Base-by-base conservation (phyloP, 2,797 vertebrate genomes). In the Squalus acanthias region DNA sequence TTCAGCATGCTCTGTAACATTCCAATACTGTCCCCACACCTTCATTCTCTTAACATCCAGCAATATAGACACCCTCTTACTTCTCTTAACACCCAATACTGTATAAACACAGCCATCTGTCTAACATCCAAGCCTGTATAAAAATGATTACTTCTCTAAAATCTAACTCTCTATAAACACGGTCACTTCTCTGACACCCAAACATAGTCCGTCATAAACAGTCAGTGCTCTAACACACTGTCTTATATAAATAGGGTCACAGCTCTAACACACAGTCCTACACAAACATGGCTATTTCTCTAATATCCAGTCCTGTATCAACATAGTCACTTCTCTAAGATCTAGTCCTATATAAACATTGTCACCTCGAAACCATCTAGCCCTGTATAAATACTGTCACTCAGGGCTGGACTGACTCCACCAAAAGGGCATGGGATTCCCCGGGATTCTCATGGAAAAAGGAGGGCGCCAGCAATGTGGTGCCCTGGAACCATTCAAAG, bases 211-310 rank as follows among this genome's bases (percentile, higher is more conserved):
- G 2, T 92, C 57, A 92, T 92, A 65, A 65, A 92, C 29, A 33
- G 89, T 92, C 33, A 63, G 26, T n/a, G 57, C 15, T 92, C 60
- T n/a, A 92, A 91, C 57, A 63, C 33, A 33, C 26, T 60, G 24
- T 88, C 20, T 63, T 60, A 63, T 91, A 57, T 91, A 91, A 91
- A 91, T 26, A 91, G 46, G 50, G 88, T 91, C 10, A 91, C 88
- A n/a, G 29, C 9, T 88, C 60, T n/a, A 92, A 60, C 57, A 63
- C 33, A 60, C 12, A 17, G 9, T n/a, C 12, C 63, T 13, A 26
- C 33, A 20, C 50, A 65, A 33, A 20, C 60, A 33, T 60, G 29
- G 60, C n/a, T 92, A 29, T 92, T 92, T 63, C 7, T 60, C 57
- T 12, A 60, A 65, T 33, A 92, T n/a, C 60, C 29, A 92, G 29